A percentile compares a stretch with the other conserved stretches of the same genome.
Conservation (phyloP, 2,113 vertebrate species). For the Ariopsis seemanni region DNA sequence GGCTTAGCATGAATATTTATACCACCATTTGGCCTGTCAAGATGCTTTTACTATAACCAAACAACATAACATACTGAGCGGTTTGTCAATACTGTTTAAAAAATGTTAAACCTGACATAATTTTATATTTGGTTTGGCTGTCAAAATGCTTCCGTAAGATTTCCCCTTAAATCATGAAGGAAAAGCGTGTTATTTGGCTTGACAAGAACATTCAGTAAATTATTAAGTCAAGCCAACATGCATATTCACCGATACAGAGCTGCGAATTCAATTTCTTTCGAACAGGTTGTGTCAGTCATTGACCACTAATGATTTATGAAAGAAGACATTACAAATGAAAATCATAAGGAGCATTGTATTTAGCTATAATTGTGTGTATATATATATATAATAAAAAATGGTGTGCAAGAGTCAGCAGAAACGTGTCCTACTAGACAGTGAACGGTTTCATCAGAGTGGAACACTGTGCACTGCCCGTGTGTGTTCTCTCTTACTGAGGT, state of each 20-base stretch:
- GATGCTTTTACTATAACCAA: constrained; percentile 69
- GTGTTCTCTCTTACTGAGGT: neutral
- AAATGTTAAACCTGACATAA: constrained; percentile 61
- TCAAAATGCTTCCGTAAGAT: constrained; percentile 52
- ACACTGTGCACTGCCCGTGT: neutral
- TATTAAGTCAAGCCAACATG: constrained; percentile 52
- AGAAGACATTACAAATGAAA: neutral
- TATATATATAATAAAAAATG: no score
- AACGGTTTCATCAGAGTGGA: constrained; percentile 40
- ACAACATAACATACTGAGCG: constrained; percentile 67
- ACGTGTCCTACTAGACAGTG: constrained; percentile 32
- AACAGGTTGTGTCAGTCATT: constrained; percentile 15
- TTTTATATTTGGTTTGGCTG: constrained; percentile 55
- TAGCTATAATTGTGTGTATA: neutral
- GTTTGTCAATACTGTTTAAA: constrained; percentile 64
- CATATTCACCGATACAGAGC: constrained; percentile 52
- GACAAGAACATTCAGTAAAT: constrained; percentile 53
- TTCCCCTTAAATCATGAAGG: constrained; percentile 59
- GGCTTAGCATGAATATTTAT: constrained; percentile 63
- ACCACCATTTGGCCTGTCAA: constrained; percentile 65
- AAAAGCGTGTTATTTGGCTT: constrained; percentile 53
- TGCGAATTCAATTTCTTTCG: constrained; percentile 33
- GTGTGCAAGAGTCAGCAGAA: constrained; percentile 11
- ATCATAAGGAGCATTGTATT: neutral
- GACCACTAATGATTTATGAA: constrained; percentile 29